Conservation (phyloP, 2,113 vertebrate genomes). For the Crotalus helleri region DNA sequence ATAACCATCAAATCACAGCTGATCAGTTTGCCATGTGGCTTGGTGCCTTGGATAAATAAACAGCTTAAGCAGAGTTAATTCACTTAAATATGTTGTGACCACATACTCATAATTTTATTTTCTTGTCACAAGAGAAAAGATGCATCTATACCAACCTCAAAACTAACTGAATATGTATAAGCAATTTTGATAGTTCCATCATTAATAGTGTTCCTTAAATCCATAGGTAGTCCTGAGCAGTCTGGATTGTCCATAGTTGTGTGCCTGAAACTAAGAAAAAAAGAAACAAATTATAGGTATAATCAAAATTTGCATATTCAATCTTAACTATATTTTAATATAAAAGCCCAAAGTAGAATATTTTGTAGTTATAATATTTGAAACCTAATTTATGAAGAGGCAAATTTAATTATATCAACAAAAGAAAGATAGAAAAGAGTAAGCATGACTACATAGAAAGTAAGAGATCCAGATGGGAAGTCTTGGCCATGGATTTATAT, state of each 20-base stretch:
- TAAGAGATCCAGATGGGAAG: not conserved
- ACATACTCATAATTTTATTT: not conserved
- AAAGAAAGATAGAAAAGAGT: not conserved
- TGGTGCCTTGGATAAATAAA: not conserved
- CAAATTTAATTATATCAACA: not conserved
- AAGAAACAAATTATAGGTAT: not conserved
- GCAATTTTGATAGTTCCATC: conserved; percentile 75
- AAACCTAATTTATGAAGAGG: not conserved
- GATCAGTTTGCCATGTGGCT: not conserved
- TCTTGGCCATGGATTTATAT: not conserved
- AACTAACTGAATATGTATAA: conserved; percentile 89
- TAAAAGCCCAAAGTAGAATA: not conserved
- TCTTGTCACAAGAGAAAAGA: not conserved
- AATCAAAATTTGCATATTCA: not conserved
- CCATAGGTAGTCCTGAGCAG: conserved; percentile 86
- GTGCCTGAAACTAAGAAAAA: conserved; percentile 80
- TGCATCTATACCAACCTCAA: conserved; percentile 73
- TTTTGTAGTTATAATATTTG: not conserved
- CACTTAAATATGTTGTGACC: not conserved
- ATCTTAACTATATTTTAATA: not conserved
- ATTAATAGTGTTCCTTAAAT: conserved; percentile 77
- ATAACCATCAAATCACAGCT: not conserved
- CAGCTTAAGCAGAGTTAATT: not conserved
- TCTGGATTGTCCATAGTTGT: conserved; percentile 68
- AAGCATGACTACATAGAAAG: not conserved